These are phyloP conservation scores for Eupeodes latifasciatus DNA, from an alignment of 2,888 invertebrate species.

Conservation along the genomic window DNA sequence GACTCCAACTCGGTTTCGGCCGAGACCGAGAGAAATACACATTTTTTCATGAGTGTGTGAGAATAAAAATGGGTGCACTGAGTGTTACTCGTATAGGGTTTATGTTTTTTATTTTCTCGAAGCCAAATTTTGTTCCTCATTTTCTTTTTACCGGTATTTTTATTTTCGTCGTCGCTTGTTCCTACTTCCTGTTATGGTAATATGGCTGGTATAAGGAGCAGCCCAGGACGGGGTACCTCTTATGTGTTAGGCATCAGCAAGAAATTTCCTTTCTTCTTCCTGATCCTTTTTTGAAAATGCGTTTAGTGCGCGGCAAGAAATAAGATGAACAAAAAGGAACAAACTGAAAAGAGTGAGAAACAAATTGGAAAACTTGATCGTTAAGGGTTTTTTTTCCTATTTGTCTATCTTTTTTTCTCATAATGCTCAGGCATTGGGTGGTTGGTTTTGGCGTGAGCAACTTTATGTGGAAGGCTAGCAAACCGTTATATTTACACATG, in stretches of 20 bases:
- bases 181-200: slow-evolving; percentile 63
- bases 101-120: slow-evolving; percentile 41
- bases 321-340: slow-evolving; percentile 51
- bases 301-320: slow-evolving; percentile 75
- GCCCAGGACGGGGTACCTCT: slow-evolving; percentile 38
- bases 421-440: slow-evolving; percentile 26
- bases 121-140: slow-evolving; percentile 55
- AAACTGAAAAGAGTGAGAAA: slow-evolving; percentile 70
- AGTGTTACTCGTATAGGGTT: slow-evolving; percentile 30
- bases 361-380: slow-evolving; percentile 77
- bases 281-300: slow-evolving; percentile 75
- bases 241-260: slow-evolving; percentile 58
- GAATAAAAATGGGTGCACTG: slow-evolving; percentile 60
- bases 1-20: slow-evolving; percentile 32
- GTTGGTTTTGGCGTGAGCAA: slow-evolving; percentile 43
- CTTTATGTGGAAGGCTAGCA: slow-evolving; percentile 61
- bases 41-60: slow-evolving; percentile 41
- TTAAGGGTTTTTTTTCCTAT: slow-evolving; percentile 61
- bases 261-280: slow-evolving; percentile 70
- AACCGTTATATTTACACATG: slow-evolving; percentile 68
- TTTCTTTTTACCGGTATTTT: slow-evolving; percentile 65
- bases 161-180: slow-evolving; percentile 64
- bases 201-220: neutral
- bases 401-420: slow-evolving; percentile 13
- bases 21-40: slow-evolving; percentile 27